Evolutionary conservation across 2,113 vertebrate genomes (phyloP).

Genomic region (Alethe diademata): DNA sequence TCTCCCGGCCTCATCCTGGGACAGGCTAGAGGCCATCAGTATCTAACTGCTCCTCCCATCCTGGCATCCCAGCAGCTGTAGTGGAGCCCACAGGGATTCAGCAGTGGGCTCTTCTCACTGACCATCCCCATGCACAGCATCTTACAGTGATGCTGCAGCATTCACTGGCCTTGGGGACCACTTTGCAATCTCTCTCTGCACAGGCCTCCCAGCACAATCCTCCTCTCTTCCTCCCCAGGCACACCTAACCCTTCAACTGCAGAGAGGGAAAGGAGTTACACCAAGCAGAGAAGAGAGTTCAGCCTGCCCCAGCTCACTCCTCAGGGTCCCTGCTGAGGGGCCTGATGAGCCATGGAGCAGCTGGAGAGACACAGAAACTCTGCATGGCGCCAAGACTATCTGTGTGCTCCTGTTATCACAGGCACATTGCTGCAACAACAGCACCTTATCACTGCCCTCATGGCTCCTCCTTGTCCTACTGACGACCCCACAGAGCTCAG

Average conservation of each 20-base stretch:
- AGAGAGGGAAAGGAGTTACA: background rate
- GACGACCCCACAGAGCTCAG: background rate
- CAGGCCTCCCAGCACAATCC: background rate
- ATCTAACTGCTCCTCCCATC: background rate
- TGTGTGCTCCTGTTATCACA: accelerated
- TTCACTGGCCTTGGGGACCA: background rate
- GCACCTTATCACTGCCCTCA: background rate
- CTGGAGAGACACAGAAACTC: background rate
- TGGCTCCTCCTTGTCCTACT: background rate
- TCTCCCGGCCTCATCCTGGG: background rate
- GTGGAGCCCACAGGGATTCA: background rate
- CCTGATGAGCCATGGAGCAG: background rate
- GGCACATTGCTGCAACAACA: accelerated
- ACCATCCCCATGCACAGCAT: background rate
- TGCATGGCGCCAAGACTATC: background rate
- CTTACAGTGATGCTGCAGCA: background rate
- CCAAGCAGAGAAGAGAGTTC: background rate
- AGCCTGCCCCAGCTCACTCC: background rate
- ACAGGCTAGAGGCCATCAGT: background rate
- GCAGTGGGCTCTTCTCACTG: background rate
- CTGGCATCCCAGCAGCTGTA: background rate
- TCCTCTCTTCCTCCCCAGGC: background rate
- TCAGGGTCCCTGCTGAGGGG: background rate
- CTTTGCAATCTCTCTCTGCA: background rate
- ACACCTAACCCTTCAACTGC: background rate